Evolutionary conservation across 2,888 invertebrate species (phyloP).

Genomic region (Bombylius major): DNA sequence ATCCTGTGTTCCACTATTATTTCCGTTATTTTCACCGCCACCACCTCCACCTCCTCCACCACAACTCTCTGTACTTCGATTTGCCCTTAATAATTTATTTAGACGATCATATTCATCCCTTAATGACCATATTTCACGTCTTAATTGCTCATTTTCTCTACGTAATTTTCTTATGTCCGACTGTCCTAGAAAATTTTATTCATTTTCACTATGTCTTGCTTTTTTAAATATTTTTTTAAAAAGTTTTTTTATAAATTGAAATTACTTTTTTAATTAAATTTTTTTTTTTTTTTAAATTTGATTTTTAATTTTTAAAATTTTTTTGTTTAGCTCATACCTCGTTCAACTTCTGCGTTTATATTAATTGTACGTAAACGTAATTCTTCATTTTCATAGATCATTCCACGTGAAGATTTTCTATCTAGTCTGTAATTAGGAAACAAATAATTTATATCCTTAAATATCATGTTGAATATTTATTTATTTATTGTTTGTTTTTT

Average conservation of each 20-base stretch:
- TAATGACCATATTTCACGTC: constrained; percentile 74
- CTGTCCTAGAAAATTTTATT: constrained; percentile 49
- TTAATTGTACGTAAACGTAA: constrained; percentile 77
- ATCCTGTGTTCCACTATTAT: constrained; percentile 22
- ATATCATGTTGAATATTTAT: not conserved
- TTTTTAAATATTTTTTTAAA: not conserved
- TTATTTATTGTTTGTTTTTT: not conserved
- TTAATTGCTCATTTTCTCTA: constrained; percentile 75
- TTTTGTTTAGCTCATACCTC: constrained; percentile 44
- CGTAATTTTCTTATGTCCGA: constrained; percentile 80
- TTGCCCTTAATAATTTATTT: constrained; percentile 60
- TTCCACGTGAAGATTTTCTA: constrained; percentile 80
- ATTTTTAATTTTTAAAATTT: too few species aligned
- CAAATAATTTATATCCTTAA: not conserved
- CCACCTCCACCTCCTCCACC: constrained; percentile 15
- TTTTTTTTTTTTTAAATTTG: not conserved
- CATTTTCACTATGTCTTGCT: not conserved
- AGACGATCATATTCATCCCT: constrained; percentile 80
- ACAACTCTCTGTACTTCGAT: constrained; percentile 28
- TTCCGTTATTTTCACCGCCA: constrained; percentile 6
- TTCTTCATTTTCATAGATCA: constrained; percentile 91
- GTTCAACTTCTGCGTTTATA: constrained; percentile 84
- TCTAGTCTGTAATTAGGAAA: constrained; percentile 51
- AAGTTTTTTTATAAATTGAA: not conserved
- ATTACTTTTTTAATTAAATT: not conserved